Evolutionary conservation across 2,797 vertebrate genomes (phyloP), one percentile per base, ranked within the genome.

Genomic region (Halcyon leucocephala): DNA sequence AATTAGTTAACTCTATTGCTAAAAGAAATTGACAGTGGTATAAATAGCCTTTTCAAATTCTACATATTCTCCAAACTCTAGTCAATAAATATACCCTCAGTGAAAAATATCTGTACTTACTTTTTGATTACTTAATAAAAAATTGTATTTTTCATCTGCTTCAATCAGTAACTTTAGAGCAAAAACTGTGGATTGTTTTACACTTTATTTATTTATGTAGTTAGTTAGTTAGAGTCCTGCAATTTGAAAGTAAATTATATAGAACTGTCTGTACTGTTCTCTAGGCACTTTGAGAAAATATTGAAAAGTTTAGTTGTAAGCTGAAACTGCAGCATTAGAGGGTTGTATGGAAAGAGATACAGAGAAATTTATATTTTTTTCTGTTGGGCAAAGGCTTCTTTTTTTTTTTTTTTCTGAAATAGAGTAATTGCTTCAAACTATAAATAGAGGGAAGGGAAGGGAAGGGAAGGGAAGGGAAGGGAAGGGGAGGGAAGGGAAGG

Each of bases 1-100:
- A 98, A 98, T 98, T 95, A 96, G 86, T 95, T 91, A 92, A 44
- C 44, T 86, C 69, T 80, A 88, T 90, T 74, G 48, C 73, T 92
- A 78, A 94, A 49, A 97, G 66, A 89, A 97, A 95, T 49, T 88
- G 60, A 91, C 79, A 97, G 70, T 65, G 19, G 74, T 95, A 97
- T 95, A 97, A 97, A 96, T 85, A 95, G 33, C 19, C n/a, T 91
- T 96, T 86, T 92, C 51, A 97, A 95, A 96, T 94, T 86, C 71
- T 95, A 66, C 15, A 72, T 92, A 94, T 86, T 74, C 44, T 89
- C 46, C 46, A 81, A 73, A 29, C 5, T 42, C 73, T 76, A 79
- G 85, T 28, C 25, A 84, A 64, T 76, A 95, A 95, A 92, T 89
- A 91, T 57, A 42, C 51, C 24, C 66, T 96, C 61, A 83, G 51